Evolutionary conservation across 2,113 vertebrate genomes (phyloP).

Genomic region (Gopherus flavomarginatus): DNA sequence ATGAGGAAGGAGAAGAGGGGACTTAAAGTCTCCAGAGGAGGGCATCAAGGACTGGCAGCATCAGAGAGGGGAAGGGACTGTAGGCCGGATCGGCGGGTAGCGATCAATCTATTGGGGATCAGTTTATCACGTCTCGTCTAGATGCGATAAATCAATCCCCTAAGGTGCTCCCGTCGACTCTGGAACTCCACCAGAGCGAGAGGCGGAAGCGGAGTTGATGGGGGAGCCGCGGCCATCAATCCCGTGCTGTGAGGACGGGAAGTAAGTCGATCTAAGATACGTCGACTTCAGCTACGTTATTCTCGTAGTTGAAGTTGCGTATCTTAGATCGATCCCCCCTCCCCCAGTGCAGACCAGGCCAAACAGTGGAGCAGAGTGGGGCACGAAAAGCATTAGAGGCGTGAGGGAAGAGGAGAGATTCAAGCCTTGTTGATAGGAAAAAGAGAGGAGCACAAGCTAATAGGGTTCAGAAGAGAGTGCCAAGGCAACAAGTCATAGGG

Average conservation of each 20-base stretch:
- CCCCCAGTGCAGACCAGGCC: no score
- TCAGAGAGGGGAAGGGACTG: not conserved
- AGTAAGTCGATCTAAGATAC: no score
- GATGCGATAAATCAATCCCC: not conserved
- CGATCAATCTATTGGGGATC: no score
- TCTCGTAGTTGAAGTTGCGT: no score
- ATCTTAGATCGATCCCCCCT: no score
- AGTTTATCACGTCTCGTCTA: no score
- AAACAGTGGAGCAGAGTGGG: not conserved
- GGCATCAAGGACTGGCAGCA: not conserved
- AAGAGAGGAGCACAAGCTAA: not conserved
- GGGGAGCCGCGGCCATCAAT: no score
- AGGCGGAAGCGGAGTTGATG: no score
- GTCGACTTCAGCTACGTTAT: no score
- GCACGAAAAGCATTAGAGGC: not conserved
- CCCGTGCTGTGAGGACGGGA: no score
- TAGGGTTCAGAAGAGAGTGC: constrained; percentile 38
- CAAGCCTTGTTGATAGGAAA: constrained; percentile 7
- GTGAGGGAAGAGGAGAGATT: not conserved
- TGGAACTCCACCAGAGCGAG: no score
- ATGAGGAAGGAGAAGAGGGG: not conserved
- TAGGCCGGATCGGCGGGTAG: not conserved
- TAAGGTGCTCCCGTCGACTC: no score
- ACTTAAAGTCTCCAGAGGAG: not conserved
- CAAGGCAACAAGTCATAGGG: not conserved